Base-by-base conservation (phyloP, 1,140 invertebrate species). In the Proctacanthus coquilletti region DNA sequence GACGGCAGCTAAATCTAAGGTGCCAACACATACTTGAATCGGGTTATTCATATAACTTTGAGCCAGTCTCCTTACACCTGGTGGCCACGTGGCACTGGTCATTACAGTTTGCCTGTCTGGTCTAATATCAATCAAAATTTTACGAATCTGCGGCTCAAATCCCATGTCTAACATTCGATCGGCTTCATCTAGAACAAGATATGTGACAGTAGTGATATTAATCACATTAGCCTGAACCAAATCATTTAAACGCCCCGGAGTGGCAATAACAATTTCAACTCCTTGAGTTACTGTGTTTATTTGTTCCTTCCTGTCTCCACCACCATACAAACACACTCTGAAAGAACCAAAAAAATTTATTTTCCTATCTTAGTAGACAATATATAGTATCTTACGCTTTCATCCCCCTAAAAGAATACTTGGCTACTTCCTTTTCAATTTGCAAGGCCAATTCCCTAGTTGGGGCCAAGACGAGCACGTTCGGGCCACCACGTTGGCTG, bases 121-220 rank as follows among this genome's bases (percentile, higher is more conserved):
- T 38, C 76, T 68, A 9, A 84, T 73, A 55, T 84, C 77, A 15
- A 84, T 50, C 36, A 92, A 53, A 34, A 81, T 74, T 45, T 84
- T 84, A 21, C 78, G 68, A 37, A 93, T 91, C 51, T 91, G 84
- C 51, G 82, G 82, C 52, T 87, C 84, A 57, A 88, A 87, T 8
- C 83, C 84, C 76, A 87, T 78, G 46, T 87, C 82, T 36, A 59
- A 43, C 56, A 88, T 87, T 33, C 82, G 68, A 59, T 88, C 84
- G 2, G 84, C 87, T 66, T 91, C 87, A 61, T 93, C 87, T n/a
- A 92, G 62, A n/a, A 92, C 84, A 30, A 95, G 65, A 59, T 85
- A 94, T 0, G 85, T 86, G 17, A 88, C 76, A 15, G 75, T 69
- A 13, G 67, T 69, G 1, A 91, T 63, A 52, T 84, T 72, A 8